Conservation (phyloP, 2,113 vertebrate genomes). For the Himantopus leucocephalus region DNA sequence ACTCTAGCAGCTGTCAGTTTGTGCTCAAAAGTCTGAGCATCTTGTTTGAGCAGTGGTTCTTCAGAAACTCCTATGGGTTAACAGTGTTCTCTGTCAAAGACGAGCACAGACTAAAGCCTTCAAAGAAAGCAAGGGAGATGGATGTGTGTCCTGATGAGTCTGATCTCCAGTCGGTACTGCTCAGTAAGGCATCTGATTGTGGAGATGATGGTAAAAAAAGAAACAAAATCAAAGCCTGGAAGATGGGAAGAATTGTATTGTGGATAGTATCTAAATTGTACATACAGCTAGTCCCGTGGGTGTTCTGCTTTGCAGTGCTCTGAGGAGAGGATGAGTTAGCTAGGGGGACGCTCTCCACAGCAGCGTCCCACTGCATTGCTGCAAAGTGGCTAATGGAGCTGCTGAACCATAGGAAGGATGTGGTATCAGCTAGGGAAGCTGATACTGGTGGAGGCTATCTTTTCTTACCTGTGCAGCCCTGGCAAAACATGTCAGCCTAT, state of each 20-base stretch:
- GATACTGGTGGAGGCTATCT: not conserved
- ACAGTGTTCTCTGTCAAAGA: not conserved
- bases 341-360: not conserved
- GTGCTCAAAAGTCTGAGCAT: not conserved
- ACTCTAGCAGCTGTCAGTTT: not conserved
- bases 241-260: not conserved
- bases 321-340: not conserved
- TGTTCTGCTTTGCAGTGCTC: not conserved
- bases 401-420: accelerated
- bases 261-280: not conserved
- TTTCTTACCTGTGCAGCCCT: not conserved
- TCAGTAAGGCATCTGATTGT: not conserved
- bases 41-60: not conserved
- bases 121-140: not conserved
- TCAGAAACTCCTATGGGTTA: not conserved
- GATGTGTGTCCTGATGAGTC: not conserved
- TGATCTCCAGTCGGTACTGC: not conserved
- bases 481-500: not conserved
- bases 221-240: not conserved
- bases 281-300: not conserved
- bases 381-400: not conserved
- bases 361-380: not conserved
- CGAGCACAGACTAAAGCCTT: not conserved
- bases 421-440: not conserved
- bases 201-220: not conserved